Conservation (phyloP, 2,888 invertebrate species). For the Brachylomia viminalis region DNA sequence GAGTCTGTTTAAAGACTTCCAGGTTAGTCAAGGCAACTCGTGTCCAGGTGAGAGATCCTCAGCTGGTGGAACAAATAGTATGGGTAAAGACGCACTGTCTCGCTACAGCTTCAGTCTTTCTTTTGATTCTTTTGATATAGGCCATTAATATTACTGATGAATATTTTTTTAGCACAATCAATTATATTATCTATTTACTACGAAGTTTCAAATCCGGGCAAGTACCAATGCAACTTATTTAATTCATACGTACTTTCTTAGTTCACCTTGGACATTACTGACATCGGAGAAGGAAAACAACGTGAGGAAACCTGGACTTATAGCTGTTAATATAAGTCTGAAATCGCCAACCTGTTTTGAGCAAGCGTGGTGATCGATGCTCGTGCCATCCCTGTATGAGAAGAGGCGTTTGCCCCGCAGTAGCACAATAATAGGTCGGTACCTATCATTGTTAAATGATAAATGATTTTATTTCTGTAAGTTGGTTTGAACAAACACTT, state of each 20-base stretch:
- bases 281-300: not conserved
- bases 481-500: no score
- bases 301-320: not conserved
- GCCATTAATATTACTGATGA: not conserved
- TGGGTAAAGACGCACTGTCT: no score
- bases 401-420: not conserved
- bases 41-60: no score
- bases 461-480: no score
- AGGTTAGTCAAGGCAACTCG: no score
- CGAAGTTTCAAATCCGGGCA: not conserved
- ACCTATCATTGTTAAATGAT: no score
- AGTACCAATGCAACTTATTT: not conserved
- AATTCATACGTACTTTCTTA: not conserved
- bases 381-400: not conserved
- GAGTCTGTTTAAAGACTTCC: no score
- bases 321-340: not conserved
- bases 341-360: not conserved
- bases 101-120: no score
- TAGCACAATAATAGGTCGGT: not conserved
- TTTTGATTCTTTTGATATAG: no score
- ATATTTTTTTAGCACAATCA: not conserved
- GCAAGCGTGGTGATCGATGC: not conserved
- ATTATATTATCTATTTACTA: no score
- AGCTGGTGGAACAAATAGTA: no score
- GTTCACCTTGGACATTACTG: not conserved